Evolutionary conservation across 2,888 invertebrate genomes (phyloP).

Genomic region (Heliconius cydno): DNA sequence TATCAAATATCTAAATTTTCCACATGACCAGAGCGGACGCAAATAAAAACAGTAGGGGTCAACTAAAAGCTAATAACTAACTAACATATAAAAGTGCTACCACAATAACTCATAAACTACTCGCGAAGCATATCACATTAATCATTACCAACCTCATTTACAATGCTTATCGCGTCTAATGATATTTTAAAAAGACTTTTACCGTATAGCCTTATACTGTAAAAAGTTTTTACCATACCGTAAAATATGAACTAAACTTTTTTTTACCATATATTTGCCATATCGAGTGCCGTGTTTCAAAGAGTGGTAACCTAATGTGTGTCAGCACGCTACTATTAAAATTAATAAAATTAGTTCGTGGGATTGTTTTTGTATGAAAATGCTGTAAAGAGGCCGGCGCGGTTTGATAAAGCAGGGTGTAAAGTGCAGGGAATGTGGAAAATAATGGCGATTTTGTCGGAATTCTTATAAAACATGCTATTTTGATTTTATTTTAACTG

Average conservation of each 20-base stretch:
- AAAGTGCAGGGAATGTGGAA: conserved; percentile 31
- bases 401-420: conserved; percentile 35
- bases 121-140: conserved; percentile 60
- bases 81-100: conserved; percentile 40
- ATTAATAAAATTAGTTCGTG: conserved; percentile 77
- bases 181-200: conserved; percentile 69
- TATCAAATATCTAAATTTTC: too few relatives aligned
- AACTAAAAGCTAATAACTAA: conserved; percentile 15
- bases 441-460: conserved; percentile 20
- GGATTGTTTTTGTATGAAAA: conserved; percentile 38
- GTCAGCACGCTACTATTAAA: conserved; percentile 80
- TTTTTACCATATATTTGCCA: conserved; percentile 52
- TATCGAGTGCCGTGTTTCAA: conserved; percentile 75
- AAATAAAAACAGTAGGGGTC: conserved; percentile 14
- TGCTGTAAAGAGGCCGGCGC: conserved; percentile 39
- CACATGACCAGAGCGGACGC: neutral
- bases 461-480: conserved; percentile 13
- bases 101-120: conserved; percentile 60
- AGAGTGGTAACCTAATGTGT: conserved; percentile 69
- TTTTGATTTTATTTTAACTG: neutral
- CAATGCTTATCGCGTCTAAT: conserved; percentile 78
- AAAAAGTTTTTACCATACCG: conserved; percentile 61
- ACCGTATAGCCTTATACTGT: conserved; percentile 52
- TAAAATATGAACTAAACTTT: too few relatives aligned
- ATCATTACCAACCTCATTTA: conserved; percentile 72